Conservation (phyloP, 2,888 invertebrate species). For the Drosophila anceps region DNA sequence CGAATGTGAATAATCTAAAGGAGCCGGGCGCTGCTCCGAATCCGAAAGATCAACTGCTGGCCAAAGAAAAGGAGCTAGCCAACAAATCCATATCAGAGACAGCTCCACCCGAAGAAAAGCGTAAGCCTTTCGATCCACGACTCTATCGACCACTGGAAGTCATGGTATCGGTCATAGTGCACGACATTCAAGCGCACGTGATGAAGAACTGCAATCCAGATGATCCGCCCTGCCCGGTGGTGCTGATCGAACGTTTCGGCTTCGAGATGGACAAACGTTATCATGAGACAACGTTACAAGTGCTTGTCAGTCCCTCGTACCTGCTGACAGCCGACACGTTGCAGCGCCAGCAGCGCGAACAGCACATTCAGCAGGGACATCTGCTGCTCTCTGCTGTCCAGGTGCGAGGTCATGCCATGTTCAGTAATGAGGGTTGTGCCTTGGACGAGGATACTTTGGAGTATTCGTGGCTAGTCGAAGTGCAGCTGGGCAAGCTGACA, state of each 20-base stretch:
- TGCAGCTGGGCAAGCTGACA: slow-evolving; percentile 96
- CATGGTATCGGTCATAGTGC: slow-evolving; percentile 95
- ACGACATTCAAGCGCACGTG: slow-evolving; percentile 97
- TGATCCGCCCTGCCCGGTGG: slow-evolving; percentile 96
- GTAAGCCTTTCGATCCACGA: slow-evolving; percentile 92
- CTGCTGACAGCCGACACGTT: slow-evolving; percentile 91
- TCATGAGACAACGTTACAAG: slow-evolving; percentile 95
- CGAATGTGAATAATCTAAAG: slow-evolving; percentile 85
- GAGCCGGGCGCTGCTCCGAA: slow-evolving; percentile 82
- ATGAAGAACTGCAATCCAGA: slow-evolving; percentile 92
- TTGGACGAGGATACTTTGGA: slow-evolving; percentile 98
- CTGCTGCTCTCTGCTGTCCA: slow-evolving; percentile 94
- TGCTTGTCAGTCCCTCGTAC: slow-evolving; percentile 95
- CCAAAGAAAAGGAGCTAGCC: slow-evolving; percentile 84
- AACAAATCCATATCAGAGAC: slow-evolving; percentile 85
- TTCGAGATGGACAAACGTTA: slow-evolving; percentile 99
- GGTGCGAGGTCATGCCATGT: slow-evolving; percentile 97
- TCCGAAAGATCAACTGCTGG: slow-evolving; percentile 84
- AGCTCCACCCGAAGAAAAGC: slow-evolving; percentile 87
- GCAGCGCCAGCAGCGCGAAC: slow-evolving; percentile 89
- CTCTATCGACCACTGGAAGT: slow-evolving; percentile 96
- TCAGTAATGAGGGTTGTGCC: slow-evolving; percentile 95
- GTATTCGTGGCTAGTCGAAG: slow-evolving; percentile 98
- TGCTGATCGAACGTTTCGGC: slow-evolving; percentile 95
- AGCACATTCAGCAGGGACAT: slow-evolving; percentile 93